phyloP scores from a whole-genome alignment of 2,888 invertebrate genomes.

The Pollenia labialis region DNA sequence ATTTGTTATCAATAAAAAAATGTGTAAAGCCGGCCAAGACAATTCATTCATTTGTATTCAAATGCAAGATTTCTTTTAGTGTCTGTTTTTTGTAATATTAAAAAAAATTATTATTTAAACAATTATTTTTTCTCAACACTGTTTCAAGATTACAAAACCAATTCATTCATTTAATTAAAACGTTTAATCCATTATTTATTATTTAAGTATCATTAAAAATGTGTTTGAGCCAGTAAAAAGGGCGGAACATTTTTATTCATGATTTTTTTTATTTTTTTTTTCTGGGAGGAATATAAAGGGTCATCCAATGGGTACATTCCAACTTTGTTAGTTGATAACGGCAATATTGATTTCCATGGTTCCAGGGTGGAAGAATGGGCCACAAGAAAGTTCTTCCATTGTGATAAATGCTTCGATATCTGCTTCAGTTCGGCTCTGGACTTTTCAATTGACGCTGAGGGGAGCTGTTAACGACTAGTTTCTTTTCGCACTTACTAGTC shows the following conservation, averaged over 20 bases:
- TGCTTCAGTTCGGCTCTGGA: no score
- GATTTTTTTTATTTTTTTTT: constrained; percentile 1
- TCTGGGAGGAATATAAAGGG: neutral
- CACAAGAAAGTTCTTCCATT: no score
- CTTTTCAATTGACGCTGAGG: no score
- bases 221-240: neutral
- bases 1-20: constrained; percentile 62
- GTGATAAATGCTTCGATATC: no score
- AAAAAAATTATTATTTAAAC: constrained; percentile 60
- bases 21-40: neutral
- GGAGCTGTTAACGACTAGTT: no score
- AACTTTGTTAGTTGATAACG: no score
- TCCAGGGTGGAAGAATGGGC: no score
- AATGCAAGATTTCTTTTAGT: neutral
- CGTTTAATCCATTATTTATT: constrained; percentile 44
- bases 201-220: neutral
- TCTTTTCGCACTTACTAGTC: no score
- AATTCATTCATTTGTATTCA: constrained; percentile 48
- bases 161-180: constrained; percentile 44
- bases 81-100: constrained; percentile 10
- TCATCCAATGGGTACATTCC: no score
- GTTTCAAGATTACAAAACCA: constrained; percentile 50
- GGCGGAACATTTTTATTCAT: constrained; percentile 1
- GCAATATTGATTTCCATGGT: no score
- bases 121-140: constrained; percentile 46